Conservation (phyloP, 2,797 vertebrate species). For the Iguana delicatissima region DNA sequence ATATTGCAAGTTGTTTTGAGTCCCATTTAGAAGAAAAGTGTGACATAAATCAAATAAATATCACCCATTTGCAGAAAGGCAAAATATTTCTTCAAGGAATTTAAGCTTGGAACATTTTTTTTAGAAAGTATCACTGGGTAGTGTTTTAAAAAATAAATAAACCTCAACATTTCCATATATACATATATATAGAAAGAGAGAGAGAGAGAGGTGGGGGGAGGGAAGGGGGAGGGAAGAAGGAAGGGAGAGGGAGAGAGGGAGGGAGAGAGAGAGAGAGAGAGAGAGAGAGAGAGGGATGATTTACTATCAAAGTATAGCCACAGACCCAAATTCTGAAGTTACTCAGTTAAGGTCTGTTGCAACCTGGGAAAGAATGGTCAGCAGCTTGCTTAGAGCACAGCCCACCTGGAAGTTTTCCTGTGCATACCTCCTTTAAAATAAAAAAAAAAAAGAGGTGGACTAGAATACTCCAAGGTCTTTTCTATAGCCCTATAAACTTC, state of each 20-base stretch:
- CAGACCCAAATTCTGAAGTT: too few relatives aligned
- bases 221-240: too few relatives aligned
- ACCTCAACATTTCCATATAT: neutral
- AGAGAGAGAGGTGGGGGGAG: too few relatives aligned
- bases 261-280: too few relatives aligned
- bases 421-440: neutral
- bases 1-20: too few relatives aligned
- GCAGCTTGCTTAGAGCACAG: neutral
- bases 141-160: slow-evolving; percentile 26
- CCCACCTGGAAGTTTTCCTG: neutral
- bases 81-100: neutral
- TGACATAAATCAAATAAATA: too few relatives aligned
- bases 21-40: too few relatives aligned
- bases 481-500: neutral
- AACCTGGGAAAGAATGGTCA: neutral
- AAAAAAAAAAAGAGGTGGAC: neutral
- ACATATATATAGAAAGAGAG: too few relatives aligned
- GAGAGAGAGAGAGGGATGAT: neutral
- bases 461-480: too few relatives aligned
- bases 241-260: too few relatives aligned
- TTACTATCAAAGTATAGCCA: neutral
- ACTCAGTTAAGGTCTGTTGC: neutral
- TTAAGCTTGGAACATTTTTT: slow-evolving; percentile 1
- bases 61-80: slow-evolving; percentile 8
- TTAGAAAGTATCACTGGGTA: slow-evolving; percentile 1